Evolutionary conservation across 1,140 invertebrate genomes (phyloP).

Genomic region (Cepaea nemoralis): DNA sequence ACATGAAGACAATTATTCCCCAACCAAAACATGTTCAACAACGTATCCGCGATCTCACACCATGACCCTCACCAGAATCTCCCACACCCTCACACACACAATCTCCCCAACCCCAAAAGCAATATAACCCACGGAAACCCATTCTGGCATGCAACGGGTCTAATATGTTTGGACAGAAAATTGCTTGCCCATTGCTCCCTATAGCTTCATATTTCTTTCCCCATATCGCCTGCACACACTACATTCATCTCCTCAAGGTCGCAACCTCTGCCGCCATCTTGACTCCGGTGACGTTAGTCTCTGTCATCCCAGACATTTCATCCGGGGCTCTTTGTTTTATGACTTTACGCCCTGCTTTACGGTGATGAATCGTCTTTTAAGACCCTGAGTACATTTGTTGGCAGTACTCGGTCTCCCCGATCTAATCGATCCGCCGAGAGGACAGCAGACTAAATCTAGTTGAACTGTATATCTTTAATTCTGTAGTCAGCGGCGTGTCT

Average conservation of each 20-base stretch:
- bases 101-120: background rate
- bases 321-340: constrained; percentile 31
- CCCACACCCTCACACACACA: background rate
- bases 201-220: constrained; percentile 1
- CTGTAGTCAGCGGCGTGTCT: too few species aligned
- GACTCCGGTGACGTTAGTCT: constrained; percentile 23
- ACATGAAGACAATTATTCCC: too few species aligned
- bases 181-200: constrained; percentile 10
- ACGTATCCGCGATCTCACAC: too few species aligned
- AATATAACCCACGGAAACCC: background rate
- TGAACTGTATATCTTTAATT: too few species aligned
- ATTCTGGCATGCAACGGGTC: background rate
- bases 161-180: constrained; percentile 31
- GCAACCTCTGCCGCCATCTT: constrained; percentile 10
- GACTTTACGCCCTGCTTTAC: background rate
- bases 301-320: constrained; percentile 27
- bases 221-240: background rate
- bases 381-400: constrained; percentile 21
- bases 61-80: too few species aligned
- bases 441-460: too few species aligned
- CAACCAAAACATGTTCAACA: too few species aligned
- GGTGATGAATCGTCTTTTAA: constrained; percentile 29
- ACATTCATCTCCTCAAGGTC: constrained; percentile 19
- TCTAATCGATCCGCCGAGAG: too few species aligned
- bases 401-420: background rate